Percentiles rank a stretch among this genome's conserved stretches.
Evolutionary conservation across 2,797 vertebrate genomes (phyloP).

Genomic region (Tarsius wallacei): DNA sequence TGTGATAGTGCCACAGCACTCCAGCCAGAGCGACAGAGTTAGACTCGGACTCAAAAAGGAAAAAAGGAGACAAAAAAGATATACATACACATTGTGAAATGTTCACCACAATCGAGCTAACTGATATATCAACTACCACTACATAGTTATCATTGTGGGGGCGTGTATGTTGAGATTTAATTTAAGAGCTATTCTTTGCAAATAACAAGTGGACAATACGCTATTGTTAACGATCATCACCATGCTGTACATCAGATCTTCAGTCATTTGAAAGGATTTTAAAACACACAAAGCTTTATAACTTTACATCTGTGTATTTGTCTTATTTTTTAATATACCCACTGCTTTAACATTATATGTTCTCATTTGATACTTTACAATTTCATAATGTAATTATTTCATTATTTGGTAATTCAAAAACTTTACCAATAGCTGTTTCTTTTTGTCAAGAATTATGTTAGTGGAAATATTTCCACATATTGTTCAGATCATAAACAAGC

Average conservation of each 20-base stretch:
- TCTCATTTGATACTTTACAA: not conserved
- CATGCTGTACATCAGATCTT: not conserved
- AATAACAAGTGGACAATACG: not conserved
- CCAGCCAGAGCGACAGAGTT: too few relatives aligned
- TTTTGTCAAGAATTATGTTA: not conserved
- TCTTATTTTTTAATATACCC: not conserved
- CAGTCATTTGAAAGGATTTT: slow-evolving; percentile 18
- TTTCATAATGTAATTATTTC: slow-evolving; percentile 45
- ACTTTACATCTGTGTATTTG: not conserved
- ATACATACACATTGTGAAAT: not conserved
- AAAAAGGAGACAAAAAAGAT: not conserved
- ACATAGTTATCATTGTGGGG: not conserved
- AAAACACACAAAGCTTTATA: slow-evolving; percentile 34
- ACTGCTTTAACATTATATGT: not conserved
- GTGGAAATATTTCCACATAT: slow-evolving; percentile 60
- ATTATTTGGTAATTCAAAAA: slow-evolving; percentile 54
- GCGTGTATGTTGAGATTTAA: not conserved
- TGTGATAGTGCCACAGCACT: too few relatives aligned
- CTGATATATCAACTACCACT: not conserved
- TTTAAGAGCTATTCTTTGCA: not conserved
- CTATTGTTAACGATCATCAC: not conserved
- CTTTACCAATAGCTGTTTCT: not conserved
- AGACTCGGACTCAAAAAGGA: too few relatives aligned
- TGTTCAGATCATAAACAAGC: slow-evolving; percentile 18
- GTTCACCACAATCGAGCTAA: not conserved